Evolutionary conservation across 2,113 vertebrate genomes (phyloP), one percentile per base, ranked within the genome.

Genomic region (Sinosuthora webbiana): DNA sequence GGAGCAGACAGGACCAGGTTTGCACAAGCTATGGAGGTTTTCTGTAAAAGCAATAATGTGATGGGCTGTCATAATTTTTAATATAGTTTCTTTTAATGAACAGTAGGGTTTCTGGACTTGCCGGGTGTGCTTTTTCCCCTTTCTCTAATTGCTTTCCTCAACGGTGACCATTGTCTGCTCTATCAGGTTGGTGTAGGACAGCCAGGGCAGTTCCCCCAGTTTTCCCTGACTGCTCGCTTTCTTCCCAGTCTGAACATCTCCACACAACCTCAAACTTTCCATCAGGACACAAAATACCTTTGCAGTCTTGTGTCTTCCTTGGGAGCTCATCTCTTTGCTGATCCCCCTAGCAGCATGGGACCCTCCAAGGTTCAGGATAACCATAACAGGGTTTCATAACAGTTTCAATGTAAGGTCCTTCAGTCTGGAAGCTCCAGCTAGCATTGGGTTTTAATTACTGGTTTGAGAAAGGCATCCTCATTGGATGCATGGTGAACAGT

Each of bases 41-140:
- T 39, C 92, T 97, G 89, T 79, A 68, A 96, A 95, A 96, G 45
- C 63, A 97, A 78, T 95, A 74, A 79, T 37, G 83, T 41, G 57
- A 63, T 56, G 60, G 16, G 50, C 22, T 85, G 73, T 86, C 91
- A 87, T 1, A 47, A 20, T 67, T 81, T 95, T 83, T 79, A 68
- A 47, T 69, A 17, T 62, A 10, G 13, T 45, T 76, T 65, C 60
- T 89, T 77, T 59, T 59, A 68, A 71, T 22, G 47, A 78, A n/a
- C 35, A 62, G 27, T 69, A 69, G 45, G 49, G 10, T 78, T 95
- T 95, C 57, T 94, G 69, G 52, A 60, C 21, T 59, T 52, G 31
- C 42, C 78, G 6, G 0, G 4, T 49, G 5, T 60, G 14, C 3
- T 64, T 74, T 53, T 21, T 5, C 16, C 49, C 45, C 30, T 41